These are phyloP conservation scores for Plagiodera versicolora DNA, from an alignment of 2,888 invertebrate species.

Conservation along the genomic window DNA sequence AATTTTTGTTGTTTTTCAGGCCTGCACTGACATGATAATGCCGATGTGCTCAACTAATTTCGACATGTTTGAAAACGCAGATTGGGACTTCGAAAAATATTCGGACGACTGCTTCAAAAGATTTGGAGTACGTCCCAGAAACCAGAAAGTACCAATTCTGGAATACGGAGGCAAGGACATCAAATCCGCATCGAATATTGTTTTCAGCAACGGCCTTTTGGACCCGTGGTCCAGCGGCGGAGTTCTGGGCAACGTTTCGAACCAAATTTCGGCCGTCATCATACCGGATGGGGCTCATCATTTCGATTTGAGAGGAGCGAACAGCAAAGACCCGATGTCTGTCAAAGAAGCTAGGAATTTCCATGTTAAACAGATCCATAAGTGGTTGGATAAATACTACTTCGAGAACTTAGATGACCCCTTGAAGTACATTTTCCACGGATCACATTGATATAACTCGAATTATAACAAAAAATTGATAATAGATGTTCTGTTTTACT, in stretches of 20 bases:
- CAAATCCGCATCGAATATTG: slow-evolving; percentile 67
- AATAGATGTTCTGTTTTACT: no score
- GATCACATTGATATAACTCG: no score
- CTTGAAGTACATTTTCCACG: neutral
- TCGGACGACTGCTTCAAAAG: slow-evolving; percentile 68
- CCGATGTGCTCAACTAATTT: slow-evolving; percentile 75
- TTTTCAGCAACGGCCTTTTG: slow-evolving; percentile 81
- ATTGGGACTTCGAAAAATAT: slow-evolving; percentile 73
- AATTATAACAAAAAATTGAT: no score
- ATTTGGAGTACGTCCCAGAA: slow-evolving; percentile 65
- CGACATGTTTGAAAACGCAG: slow-evolving; percentile 80
- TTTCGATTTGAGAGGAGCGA: slow-evolving; percentile 72
- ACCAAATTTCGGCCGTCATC: slow-evolving; percentile 67
- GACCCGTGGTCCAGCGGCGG: slow-evolving; percentile 91
- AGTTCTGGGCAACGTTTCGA: slow-evolving; percentile 69
- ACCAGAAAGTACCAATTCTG: slow-evolving; percentile 63
- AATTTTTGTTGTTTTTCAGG: no score
- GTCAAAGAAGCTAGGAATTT: slow-evolving; percentile 65
- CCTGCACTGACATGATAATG: slow-evolving; percentile 97
- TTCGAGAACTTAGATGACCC: slow-evolving; percentile 13
- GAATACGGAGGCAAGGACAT: slow-evolving; percentile 83
- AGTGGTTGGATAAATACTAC: slow-evolving; percentile 57
- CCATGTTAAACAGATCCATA: slow-evolving; percentile 63
- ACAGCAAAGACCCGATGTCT: slow-evolving; percentile 66
- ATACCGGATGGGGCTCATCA: slow-evolving; percentile 87